These are phyloP conservation scores for Notolabrus celidotus DNA, from an alignment of 2,797 vertebrate species.

Conservation along the genomic window DNA sequence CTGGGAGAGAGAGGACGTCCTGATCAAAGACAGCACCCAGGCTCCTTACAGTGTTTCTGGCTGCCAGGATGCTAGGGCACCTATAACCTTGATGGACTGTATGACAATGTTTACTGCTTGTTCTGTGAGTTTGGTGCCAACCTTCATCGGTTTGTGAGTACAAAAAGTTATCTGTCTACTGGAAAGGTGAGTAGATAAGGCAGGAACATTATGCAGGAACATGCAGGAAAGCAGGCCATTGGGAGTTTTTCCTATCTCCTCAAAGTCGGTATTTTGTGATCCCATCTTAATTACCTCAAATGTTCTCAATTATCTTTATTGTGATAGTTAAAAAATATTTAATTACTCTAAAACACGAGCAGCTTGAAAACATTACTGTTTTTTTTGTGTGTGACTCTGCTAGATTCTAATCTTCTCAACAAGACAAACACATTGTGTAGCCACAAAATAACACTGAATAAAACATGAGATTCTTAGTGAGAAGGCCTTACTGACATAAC, in stretches of 20 bases:
- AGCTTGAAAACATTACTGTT: background rate
- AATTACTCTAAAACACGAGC: background rate
- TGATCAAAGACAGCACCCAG: background rate
- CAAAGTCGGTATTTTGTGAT: constrained; percentile 9
- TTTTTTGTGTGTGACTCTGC: constrained; percentile 4
- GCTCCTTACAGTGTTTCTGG: background rate
- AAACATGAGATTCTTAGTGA: constrained; percentile 54
- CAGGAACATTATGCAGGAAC: too few species aligned
- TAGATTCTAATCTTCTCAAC: constrained; percentile 21
- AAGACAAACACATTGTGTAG: constrained; percentile 32
- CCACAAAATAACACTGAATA: constrained; percentile 57
- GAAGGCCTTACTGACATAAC: constrained; percentile 42
- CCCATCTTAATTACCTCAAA: constrained; percentile 17
- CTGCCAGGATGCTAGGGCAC: background rate
- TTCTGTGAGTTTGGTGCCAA: background rate
- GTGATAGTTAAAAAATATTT: too few species aligned
- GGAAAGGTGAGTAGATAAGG: constrained; percentile 11
- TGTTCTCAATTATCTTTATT: constrained; percentile 2
- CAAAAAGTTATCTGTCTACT: constrained; percentile 3
- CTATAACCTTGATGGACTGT: background rate
- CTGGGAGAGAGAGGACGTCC: background rate
- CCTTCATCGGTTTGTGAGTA: constrained; percentile 6
- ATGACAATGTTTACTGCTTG: background rate
- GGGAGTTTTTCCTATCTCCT: background rate
- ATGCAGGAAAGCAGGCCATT: background rate